A percentile compares a stretch with the other conserved stretches of the same genome.
Evolutionary conservation across 2,797 vertebrate genomes (phyloP).

Genomic region (Garrulus glandarius): DNA sequence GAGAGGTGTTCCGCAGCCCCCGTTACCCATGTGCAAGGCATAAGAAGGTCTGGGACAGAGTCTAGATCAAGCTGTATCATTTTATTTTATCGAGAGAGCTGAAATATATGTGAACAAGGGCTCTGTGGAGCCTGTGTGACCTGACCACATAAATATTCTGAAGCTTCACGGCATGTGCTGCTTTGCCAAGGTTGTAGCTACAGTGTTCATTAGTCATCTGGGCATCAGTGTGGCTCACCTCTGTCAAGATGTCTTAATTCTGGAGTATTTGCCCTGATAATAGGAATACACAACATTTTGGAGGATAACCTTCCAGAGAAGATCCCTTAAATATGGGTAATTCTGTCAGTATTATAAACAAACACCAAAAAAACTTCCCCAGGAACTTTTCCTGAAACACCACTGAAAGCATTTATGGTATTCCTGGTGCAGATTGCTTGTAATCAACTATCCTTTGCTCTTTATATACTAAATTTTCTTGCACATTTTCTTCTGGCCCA

Average conservation of each 20-base stretch:
- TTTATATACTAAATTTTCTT: not conserved
- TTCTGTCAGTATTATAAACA: not conserved
- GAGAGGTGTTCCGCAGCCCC: fast-evolving
- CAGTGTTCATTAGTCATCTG: not conserved
- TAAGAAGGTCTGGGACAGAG: not conserved
- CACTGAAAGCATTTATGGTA: not conserved
- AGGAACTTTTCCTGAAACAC: not conserved
- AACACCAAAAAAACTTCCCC: fast-evolving
- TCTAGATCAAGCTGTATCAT: not conserved
- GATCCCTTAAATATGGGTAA: not conserved
- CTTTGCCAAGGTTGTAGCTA: not conserved
- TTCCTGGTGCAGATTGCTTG: not conserved
- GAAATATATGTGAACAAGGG: not conserved
- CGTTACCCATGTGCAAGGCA: not conserved
- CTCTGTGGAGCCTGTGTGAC: not conserved
- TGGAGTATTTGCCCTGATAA: not conserved
- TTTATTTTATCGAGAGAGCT: not conserved
- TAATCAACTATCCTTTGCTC: not conserved
- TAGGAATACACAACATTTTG: not conserved
- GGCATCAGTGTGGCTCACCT: not conserved
- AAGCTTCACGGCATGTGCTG: not conserved
- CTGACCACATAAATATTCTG: not conserved
- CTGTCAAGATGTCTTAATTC: not conserved
- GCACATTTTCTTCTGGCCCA: not conserved
- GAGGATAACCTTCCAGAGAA: not conserved